phyloP scores from a whole-genome alignment of 2,888 invertebrate species.

The Autographa gamma region DNA sequence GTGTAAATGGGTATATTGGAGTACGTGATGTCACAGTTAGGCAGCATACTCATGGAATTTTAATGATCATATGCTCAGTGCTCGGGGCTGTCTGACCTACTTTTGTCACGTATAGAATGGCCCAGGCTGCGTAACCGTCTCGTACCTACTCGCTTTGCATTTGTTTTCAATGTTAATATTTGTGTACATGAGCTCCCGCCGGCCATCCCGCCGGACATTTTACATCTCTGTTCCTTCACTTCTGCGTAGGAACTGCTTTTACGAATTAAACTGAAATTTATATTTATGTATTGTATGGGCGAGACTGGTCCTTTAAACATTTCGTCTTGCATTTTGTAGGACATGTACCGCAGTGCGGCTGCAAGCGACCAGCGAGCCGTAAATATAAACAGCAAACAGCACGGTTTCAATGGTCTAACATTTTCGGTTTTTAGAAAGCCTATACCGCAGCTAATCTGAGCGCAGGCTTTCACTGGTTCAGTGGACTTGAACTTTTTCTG shows the following conservation, averaged over 20 bases:
- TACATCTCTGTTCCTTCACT: not conserved
- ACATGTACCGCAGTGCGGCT: constrained; percentile 7
- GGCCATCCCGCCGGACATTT: not conserved
- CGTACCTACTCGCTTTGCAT: constrained; percentile 23
- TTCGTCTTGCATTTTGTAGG: not conserved
- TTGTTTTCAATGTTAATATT: constrained; percentile 28
- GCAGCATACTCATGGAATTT: constrained; percentile 49
- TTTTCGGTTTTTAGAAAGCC: too few relatives aligned
- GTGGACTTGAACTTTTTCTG: not conserved
- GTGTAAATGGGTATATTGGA: constrained; percentile 16
- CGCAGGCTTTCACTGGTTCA: too few relatives aligned
- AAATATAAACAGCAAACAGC: not conserved
- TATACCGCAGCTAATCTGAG: too few relatives aligned
- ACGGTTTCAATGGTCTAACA: not conserved
- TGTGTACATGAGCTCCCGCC: not conserved
- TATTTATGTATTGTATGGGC: not conserved
- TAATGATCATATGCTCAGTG: constrained; percentile 50
- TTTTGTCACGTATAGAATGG: constrained; percentile 40
- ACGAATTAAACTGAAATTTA: not conserved
- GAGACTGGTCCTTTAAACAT: not conserved
- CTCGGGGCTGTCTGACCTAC: constrained; percentile 46
- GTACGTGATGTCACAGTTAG: constrained; percentile 28
- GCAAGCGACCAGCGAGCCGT: constrained; percentile 4
- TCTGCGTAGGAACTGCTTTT: not conserved
- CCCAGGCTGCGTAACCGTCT: constrained; percentile 7